A percentile compares a stretch with the other conserved stretches of the same genome.
Evolutionary conservation across 2,113 vertebrate genomes (phyloP).

Genomic region (Macaca fascicularis): T2T-MFA8v1.1 NC_088376.1:78251501-78252000

Average conservation of each 20-base stretch:
- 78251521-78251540: background rate
- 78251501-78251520: background rate
- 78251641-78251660: background rate
- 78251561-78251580: background rate
- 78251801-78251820: background rate
- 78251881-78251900: background rate
- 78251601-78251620: background rate
- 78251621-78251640: background rate
- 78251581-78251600: background rate
- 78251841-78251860: background rate
- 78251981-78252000: background rate
- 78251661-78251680: background rate
- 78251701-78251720: background rate
- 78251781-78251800: background rate
- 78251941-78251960: background rate
- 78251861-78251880: background rate
- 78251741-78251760: background rate
- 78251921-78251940: background rate
- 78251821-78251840: background rate
- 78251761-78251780: slow-evolving; percentile 31
- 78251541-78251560: background rate
- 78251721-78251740: background rate
- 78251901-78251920: background rate
- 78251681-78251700: background rate
- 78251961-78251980: background rate